Base-by-base conservation (phyloP, 2,797 vertebrate species). In the Eospalax fontanierii region DNA sequence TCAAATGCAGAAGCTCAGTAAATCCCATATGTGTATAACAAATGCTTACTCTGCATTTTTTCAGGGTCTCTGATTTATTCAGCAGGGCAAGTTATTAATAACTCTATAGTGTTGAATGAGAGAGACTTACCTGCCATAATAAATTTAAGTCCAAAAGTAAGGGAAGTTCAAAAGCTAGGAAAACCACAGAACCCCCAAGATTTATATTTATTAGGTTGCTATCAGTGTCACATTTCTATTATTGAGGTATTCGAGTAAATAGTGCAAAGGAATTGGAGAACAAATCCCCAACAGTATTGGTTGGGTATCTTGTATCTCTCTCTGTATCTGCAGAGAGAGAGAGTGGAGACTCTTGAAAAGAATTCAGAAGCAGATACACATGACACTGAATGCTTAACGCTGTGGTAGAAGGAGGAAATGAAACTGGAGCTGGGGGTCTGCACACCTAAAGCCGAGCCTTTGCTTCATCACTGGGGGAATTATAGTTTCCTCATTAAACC, bases 51-150 rank as follows among this genome's bases (percentile, higher is more conserved):
- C 96, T 24, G 86, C 95, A 94, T 33, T 97, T 97, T 95, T 93
- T 96, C 95, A 92, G 95, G 93, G 95, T 89, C 94, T 94, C 96
- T 96, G 89, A 96, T 97, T 97, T 97, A 97, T 97, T 96, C 95
- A 93, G 93, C 95, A 97, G 97, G 92, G 89, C 33, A 89, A 82
- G 94, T 94, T 97, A 97, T 97, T 97, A 97, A 97, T 97, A 97
- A 97, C 97, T 92, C 91, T 80, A 54, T 96, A 94, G 89, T 93
- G 70, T 35, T 95, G 91, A 87, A 66, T 84, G 89, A 96, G 95
- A 75, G 86, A 82, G 85, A 90, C 78, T 93, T 96, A 84, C 82
- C 74, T 96, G 94, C 93, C 93, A 75, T 84, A 89, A 88, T 76
- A 96, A 90, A 96, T 97, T 79, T 95, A 66, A 97, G 74, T 73